Conservation (phyloP, 1,140 invertebrate genomes). For the Drosophila bocki region DNA sequence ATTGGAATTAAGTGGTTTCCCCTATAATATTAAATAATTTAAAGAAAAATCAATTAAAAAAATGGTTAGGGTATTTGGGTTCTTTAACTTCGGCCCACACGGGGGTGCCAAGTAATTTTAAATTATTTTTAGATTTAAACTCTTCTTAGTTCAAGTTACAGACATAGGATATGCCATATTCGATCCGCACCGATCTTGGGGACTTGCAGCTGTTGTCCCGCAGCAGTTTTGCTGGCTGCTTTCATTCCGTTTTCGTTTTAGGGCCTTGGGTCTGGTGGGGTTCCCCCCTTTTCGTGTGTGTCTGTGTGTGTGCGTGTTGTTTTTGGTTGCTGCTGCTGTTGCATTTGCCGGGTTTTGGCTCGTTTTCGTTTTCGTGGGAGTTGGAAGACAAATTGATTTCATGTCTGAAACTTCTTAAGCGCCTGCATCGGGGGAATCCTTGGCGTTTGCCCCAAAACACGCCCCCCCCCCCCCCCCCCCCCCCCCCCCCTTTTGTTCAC, state of each 20-base stretch:
- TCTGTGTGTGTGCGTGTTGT: not conserved
- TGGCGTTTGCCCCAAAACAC: constrained; percentile 20
- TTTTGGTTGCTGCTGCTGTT: constrained; percentile 10
- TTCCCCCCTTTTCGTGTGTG: constrained; percentile 3
- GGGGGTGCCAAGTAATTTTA: not conserved
- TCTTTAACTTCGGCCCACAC: not conserved
- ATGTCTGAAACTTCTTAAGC: constrained; percentile 84
- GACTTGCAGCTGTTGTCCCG: constrained; percentile 16
- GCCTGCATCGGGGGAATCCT: constrained; percentile 72
- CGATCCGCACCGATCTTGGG: not conserved
- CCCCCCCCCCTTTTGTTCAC: not conserved
- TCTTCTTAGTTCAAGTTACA: not conserved
- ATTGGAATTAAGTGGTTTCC: constrained; percentile 5
- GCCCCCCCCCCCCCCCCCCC: not conserved
- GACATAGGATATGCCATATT: constrained; percentile 1
- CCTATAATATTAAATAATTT: too few relatives aligned
- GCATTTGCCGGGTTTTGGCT: constrained; percentile 50
- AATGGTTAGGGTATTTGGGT: too few relatives aligned
- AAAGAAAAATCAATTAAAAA: not conserved
- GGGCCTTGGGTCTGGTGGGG: constrained; percentile 13
- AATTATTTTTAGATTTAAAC: not conserved
- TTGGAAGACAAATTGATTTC: constrained; percentile 83
- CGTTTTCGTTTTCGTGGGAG: constrained; percentile 79
- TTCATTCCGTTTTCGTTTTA: constrained; percentile 33
- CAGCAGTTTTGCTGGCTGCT: constrained; percentile 31